Base-by-base conservation (phyloP, 2,113 vertebrate genomes). In the Nesogale talazaci region DNA sequence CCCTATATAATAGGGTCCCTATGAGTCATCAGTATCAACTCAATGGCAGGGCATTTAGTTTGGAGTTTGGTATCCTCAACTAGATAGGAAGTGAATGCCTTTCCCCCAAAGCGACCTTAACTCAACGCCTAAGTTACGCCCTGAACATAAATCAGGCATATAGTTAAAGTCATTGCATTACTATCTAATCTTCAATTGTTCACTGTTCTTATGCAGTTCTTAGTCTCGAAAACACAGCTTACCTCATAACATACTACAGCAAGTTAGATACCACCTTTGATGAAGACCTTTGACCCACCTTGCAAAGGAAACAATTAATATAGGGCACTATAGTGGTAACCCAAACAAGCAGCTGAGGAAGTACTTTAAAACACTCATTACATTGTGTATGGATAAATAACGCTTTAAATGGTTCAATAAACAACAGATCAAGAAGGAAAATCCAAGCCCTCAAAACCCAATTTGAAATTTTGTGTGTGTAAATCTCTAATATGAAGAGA, bases 311-410 rank as follows among this genome's bases (percentile, higher is more conserved):
- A 80, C 6, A 84, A 63, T 83, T 87, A 85, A 38, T 56, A 65
- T 5, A 74, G 52, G 76, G 77, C 25, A 87, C 22, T 36, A 8
- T 78, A n/a, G 16, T 72, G n/a, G 1, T 38, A 88, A 92, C 65
- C 61, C 74, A 86, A 90, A 83, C 56, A 86, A 88, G n/a, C 16
- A 84, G 65, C 11, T 42, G 14, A 80, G 23, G 12, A 27, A 86
- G 52, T 67, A 92, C 72, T 83, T 94, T 90, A 57, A 4, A 88
- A 92, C 84, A 74, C 14, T 83, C 82, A 95, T 52, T 52, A 52
- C 46, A 52, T 11, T 52, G 9, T 52, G 9, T 52, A 8, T 52
- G 63, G 34, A 40, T 42, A 70, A 85, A 86, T 40, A 42, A 78
- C 34, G 11, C 91, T 91, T 72, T 84, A 80, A 84, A 36, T 79